Conservation (phyloP, 2,888 invertebrate genomes). For the Ligdia adustata region DNA sequence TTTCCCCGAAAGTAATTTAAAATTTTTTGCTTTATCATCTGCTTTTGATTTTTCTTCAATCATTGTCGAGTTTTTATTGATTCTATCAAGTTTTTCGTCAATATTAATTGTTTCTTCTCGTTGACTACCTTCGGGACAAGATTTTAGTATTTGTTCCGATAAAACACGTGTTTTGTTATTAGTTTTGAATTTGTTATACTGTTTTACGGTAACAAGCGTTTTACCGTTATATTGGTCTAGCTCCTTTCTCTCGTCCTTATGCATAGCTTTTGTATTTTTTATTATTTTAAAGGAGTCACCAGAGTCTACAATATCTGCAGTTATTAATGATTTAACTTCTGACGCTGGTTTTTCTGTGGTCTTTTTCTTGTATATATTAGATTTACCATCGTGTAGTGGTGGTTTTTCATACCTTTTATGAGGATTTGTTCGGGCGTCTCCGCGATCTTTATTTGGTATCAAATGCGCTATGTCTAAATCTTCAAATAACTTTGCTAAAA, state of each 20-base stretch:
- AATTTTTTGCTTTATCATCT: not conserved
- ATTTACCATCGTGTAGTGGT: not conserved
- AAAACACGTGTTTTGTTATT: not conserved
- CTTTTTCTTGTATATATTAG: not conserved
- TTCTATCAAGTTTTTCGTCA: not conserved
- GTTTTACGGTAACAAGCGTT: not conserved
- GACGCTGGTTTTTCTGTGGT: not conserved
- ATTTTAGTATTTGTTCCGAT: not conserved
- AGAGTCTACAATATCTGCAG: not conserved
- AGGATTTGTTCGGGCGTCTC: constrained; percentile 35
- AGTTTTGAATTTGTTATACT: not conserved
- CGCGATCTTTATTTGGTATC: constrained; percentile 43
- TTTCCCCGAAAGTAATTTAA: constrained; percentile 3
- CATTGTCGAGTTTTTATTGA: not conserved
- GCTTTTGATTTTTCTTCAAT: not conserved
- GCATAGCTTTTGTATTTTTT: not conserved
- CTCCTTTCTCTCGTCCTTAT: not conserved
- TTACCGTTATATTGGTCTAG: not conserved
- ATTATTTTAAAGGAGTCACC: not conserved
- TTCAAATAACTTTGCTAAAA: constrained; percentile 7
- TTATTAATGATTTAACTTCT: not conserved
- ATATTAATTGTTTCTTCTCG: too few species aligned
- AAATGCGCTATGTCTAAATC: constrained; percentile 13
- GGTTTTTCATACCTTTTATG: not conserved
- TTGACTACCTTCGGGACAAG: not conserved